Base-by-base conservation (phyloP, 2,113 vertebrate genomes). In the Rattus rattus region DNA sequence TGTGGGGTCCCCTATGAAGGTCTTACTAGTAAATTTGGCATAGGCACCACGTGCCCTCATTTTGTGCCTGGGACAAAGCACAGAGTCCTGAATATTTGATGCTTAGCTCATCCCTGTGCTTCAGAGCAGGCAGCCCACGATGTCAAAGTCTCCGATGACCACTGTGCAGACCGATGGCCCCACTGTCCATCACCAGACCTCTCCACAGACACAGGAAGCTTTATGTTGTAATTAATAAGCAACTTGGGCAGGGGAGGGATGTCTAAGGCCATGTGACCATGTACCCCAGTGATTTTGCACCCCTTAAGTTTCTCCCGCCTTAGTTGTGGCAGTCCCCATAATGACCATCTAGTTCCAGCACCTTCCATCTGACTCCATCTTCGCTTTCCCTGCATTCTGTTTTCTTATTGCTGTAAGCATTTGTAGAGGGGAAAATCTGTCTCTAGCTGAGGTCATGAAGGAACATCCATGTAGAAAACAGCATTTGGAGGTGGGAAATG, bases 51-150 rank as follows among this genome's bases (percentile, higher is more conserved):
- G 33, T n/a, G 9, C 52, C 75, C 88, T 52, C 3, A 0, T 12
- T 36, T n/a, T 59, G 9, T 92, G 79, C 72, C 39, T 30, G 67
- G 36, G 33, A 59, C 47, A 17, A 61, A 88, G 33, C 2, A 1
- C 75, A 7, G 9, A 36, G 36, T 17, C 39, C 70, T 94, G 28
- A 95, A 87, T 95, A 96, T 94, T 84, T 95, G 39, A 96, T 52
- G 36, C 5, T 2, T 0, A 33, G 24, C 43, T 22, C 65, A 81
- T 54, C 52, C 39, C 16, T n/a, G 56, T 36, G 20, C 56, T 16
- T 81, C 59, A 86, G 87, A 95, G 73, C 52, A 3, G 8, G 1
- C 17, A n/a, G 59, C 61, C 75, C 30, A 0, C 70, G 93, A 65
- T 11, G 80, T 92, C 93, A 94, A 36, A 47, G 43, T 59, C 52